Evolutionary conservation across 2,113 vertebrate genomes (phyloP), one percentile per base, ranked within the genome.

Genomic region (Ailurus styani): DNA sequence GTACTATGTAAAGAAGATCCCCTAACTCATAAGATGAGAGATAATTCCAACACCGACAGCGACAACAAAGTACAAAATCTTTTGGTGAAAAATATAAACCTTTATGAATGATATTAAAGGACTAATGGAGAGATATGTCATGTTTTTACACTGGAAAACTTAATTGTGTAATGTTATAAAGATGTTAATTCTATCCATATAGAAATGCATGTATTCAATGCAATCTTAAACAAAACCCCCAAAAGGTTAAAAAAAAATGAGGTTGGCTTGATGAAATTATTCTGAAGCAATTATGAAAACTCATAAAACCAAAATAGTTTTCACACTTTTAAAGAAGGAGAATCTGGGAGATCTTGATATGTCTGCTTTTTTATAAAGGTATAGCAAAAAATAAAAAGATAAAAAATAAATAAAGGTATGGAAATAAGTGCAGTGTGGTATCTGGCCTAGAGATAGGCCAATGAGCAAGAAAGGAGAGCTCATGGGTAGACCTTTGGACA

Each of bases 401-500:
- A n/a, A n/a, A n/a, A n/a, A n/a, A n/a, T n/a, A n/a, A n/a, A 3
- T 5, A 34, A 86, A 34, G 42, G 2, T 25, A 11, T 3, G 25
- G 18, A 5, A 17, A 75, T 23, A 64, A 29, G 13, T 34, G 42
- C 18, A 52, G 4, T 37, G 79, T 50, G 90, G 25, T 15, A 10
- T 29, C 54, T 37, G 23, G 7, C 17, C 52, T 7, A 31, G 68
- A 50, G 17, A 40, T 6, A 40, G 54, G 62, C 14, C 70, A 60
- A 27, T 0, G 1, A n/a, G 0, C 5, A 7, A 40, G 18, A 85
- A 11, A 4, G 13, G 11, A 17, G 17, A 37, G 34, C 18, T 27
- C 68, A 50, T 54, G 55, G 14, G 21, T 12, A 10, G 52, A 42
- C 8, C 12, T 2, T 23, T 0, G 11, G 11, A 15, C 6, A 1